These are phyloP conservation scores for Timema cristinae DNA, from an alignment of 2,888 invertebrate genomes.

Conservation along the genomic window DNA sequence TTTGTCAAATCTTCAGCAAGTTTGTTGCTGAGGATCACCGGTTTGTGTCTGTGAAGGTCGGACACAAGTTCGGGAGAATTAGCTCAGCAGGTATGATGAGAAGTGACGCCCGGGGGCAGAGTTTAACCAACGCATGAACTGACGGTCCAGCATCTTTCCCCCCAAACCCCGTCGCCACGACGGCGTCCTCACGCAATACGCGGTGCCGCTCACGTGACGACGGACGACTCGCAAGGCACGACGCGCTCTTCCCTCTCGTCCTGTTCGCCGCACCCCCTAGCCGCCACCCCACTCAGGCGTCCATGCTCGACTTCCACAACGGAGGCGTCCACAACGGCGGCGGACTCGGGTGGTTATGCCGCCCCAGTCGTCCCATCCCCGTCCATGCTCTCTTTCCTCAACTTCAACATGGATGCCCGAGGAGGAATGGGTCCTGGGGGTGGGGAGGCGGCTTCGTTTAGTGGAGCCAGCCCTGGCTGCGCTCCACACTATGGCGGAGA, in stretches of 20 bases:
- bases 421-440: slow-evolving; percentile 45
- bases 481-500: slow-evolving; percentile 91
- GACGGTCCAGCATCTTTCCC: no score
- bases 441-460: slow-evolving; percentile 51
- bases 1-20: no score
- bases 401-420: slow-evolving; percentile 51
- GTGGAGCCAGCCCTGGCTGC: slow-evolving; percentile 81
- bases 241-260: slow-evolving; percentile 52
- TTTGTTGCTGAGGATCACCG: no score
- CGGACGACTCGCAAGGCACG: slow-evolving; percentile 38
- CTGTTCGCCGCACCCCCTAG: slow-evolving; percentile 50
- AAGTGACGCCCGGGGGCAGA: no score
- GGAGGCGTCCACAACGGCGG: slow-evolving; percentile 41
- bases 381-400: slow-evolving; percentile 56
- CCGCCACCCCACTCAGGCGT: slow-evolving; percentile 46
- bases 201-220: slow-evolving; percentile 41
- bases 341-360: slow-evolving; percentile 37
- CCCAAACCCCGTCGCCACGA: slow-evolving; percentile 41
- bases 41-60: no score
- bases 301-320: slow-evolving; percentile 46
- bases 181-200: slow-evolving; percentile 52
- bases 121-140: no score
- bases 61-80: no score
- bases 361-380: slow-evolving; percentile 42
- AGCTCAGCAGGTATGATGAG: no score